Evolutionary conservation across 2,888 invertebrate genomes (phyloP).

Genomic region (Drosophila robusta): DNA sequence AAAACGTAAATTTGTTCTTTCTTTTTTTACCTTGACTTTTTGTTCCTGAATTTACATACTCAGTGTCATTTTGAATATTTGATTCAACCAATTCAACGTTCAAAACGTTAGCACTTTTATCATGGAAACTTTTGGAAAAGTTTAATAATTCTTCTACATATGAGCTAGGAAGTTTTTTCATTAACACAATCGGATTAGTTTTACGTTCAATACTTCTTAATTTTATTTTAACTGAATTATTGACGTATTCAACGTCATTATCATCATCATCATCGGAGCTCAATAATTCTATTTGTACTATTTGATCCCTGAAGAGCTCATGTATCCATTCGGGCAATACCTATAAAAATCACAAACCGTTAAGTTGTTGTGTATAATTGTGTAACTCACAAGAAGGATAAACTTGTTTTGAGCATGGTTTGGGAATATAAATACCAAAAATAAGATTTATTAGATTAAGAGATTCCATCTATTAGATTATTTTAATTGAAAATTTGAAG

Average conservation of each 20-base stretch:
- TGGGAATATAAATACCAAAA: too few species aligned
- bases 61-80: not conserved
- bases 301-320: constrained; percentile 21
- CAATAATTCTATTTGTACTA: constrained; percentile 10
- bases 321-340: constrained; percentile 19
- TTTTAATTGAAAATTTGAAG: too few species aligned
- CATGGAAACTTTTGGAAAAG: not conserved
- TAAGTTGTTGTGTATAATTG: not conserved
- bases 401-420: too few species aligned
- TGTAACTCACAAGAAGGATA: too few species aligned
- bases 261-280: constrained; percentile 21
- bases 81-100: constrained; percentile 20
- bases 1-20: not conserved
- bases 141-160: constrained; percentile 4
- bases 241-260: not conserved
- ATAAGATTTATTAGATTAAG: too few species aligned
- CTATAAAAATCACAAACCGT: constrained; percentile 3
- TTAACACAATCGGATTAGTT: not conserved
- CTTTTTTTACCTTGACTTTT: not conserved
- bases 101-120: not conserved
- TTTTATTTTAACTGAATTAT: too few species aligned
- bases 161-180: constrained; percentile 3
- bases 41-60: not conserved
- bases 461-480: too few species aligned
- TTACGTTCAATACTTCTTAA: too few species aligned